These are phyloP conservation scores for Nephotettix cincticeps DNA, from an alignment of 1,140 invertebrate genomes.

Conservation along the genomic window DNA sequence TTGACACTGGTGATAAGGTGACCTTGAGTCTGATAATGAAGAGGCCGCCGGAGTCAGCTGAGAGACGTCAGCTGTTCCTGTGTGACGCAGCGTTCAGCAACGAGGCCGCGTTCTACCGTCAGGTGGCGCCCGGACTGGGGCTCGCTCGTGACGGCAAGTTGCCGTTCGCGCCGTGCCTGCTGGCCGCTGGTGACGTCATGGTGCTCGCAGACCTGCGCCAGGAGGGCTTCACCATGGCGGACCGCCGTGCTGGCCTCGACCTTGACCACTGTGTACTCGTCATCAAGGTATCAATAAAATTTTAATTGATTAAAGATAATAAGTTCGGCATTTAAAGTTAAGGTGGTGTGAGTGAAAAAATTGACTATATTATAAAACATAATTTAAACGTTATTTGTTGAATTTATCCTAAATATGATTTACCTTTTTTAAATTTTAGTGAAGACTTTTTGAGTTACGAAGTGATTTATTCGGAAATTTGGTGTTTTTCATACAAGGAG, in stretches of 20 bases:
- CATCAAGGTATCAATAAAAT: neutral
- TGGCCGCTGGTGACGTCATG: neutral
- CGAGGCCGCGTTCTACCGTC: neutral
- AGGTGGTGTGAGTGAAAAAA: no score
- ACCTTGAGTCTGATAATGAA: neutral
- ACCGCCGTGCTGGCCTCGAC: neutral
- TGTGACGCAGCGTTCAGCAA: neutral
- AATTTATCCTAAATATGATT: no score
- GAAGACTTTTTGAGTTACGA: no score
- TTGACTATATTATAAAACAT: no score
- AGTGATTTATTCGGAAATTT: no score
- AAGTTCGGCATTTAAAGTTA: no score
- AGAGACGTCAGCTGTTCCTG: neutral
- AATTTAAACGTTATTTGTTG: no score
- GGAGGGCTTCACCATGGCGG: conserved; percentile 15
- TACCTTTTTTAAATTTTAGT: no score
- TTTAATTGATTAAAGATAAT: neutral
- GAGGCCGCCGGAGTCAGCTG: neutral
- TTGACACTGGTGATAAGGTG: neutral
- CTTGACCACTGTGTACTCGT: conserved; percentile 12
- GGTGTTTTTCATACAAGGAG: no score
- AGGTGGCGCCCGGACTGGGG: neutral
- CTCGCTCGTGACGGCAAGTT: neutral
- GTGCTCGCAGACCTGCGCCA: conserved; percentile 8
- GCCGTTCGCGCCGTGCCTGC: neutral